Conservation (phyloP, 2,888 invertebrate genomes). For the Morpho achilles region DNA sequence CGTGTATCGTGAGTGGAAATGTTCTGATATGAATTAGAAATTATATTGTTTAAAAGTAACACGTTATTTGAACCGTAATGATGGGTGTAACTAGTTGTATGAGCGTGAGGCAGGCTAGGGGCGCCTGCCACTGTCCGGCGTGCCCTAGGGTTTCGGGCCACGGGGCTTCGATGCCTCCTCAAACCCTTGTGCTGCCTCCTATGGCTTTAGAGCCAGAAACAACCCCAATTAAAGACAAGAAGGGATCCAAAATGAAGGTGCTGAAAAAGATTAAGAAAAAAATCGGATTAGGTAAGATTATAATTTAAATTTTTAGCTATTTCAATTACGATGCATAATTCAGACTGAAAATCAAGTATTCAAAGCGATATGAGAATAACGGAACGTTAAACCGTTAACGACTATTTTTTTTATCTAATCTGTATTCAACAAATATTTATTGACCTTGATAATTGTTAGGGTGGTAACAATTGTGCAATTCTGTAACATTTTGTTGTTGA, state of each 20-base stretch:
- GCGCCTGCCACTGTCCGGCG: conserved; percentile 77
- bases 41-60: conserved; percentile 1
- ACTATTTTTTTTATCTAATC: conserved; percentile 3
- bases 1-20: conserved; percentile 31
- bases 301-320: background rate
- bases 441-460: background rate
- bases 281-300: conserved; percentile 89
- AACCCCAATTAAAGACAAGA: conserved; percentile 69
- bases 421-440: background rate
- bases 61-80: conserved; percentile 43
- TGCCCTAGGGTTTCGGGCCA: conserved; percentile 69
- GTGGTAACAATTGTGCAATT: background rate
- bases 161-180: conserved; percentile 59
- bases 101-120: conserved; percentile 78
- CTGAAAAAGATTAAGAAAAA: conserved; percentile 93
- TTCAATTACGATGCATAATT: background rate
- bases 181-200: conserved; percentile 67
- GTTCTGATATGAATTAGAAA: conserved; percentile 31
- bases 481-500: too few relatives aligned
- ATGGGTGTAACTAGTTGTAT: conserved; percentile 78
- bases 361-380: too few relatives aligned
- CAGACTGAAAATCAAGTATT: too few relatives aligned
- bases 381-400: conserved; percentile 4
- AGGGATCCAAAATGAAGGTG: conserved; percentile 89
- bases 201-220: conserved; percentile 69